These are phyloP conservation scores for Drosophila punjabiensis DNA, from an alignment of 1,140 invertebrate species.

Conservation along the genomic window DNA sequence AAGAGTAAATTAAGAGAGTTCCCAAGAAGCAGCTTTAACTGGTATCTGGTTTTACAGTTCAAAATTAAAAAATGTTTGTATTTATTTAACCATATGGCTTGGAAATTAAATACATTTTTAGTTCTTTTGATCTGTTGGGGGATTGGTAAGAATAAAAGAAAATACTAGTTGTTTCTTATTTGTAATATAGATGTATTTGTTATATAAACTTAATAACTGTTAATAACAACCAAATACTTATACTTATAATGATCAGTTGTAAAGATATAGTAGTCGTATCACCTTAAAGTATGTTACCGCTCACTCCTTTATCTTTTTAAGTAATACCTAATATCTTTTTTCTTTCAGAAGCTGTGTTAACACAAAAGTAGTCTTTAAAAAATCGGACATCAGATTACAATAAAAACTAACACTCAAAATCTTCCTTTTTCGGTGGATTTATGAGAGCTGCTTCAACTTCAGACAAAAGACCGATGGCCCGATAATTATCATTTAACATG, in stretches of 20 bases:
- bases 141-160: background rate
- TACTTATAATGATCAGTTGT: background rate
- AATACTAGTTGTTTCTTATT: background rate
- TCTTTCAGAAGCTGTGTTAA: background rate
- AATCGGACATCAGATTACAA: background rate
- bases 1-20: background rate
- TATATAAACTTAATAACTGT: background rate
- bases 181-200: background rate
- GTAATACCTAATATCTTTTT: background rate
- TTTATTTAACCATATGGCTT: background rate
- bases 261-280: background rate
- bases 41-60: background rate
- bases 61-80: no score
- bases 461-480: slow-evolving; percentile 64
- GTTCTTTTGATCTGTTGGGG: no score
- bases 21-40: slow-evolving; percentile 8
- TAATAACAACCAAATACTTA: background rate
- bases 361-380: background rate
- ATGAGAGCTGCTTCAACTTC: slow-evolving; percentile 55
- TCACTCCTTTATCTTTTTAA: background rate
- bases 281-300: background rate
- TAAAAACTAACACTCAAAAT: slow-evolving; percentile 34
- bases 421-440: slow-evolving; percentile 32
- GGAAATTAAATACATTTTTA: background rate
- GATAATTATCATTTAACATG: slow-evolving; percentile 64